phyloP scores from a whole-genome alignment of 1,140 invertebrate species.

The Ceratina australensis region DNA sequence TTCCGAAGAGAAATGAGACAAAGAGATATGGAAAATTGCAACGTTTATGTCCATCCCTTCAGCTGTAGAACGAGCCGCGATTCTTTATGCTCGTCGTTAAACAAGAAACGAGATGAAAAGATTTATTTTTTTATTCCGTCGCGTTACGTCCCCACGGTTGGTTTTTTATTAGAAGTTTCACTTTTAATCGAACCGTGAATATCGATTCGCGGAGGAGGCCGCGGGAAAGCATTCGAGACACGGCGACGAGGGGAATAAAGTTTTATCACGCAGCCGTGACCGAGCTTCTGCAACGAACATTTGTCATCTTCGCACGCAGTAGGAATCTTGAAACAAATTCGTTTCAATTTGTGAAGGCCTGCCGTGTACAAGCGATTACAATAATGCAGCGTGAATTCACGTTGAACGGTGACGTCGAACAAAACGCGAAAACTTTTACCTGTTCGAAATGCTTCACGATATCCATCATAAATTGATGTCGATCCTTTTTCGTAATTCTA shows the following conservation, averaged over 20 bases:
- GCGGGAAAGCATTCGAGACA: background rate
- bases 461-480: background rate
- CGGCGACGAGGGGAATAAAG: slow-evolving; percentile 1
- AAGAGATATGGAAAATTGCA: background rate
- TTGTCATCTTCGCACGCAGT: background rate
- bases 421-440: too few species aligned
- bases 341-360: background rate
- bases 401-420: too few species aligned
- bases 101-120: background rate
- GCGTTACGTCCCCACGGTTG: background rate
- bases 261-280: background rate
- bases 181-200: slow-evolving; percentile 13
- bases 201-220: background rate
- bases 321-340: slow-evolving; percentile 9
- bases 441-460: too few species aligned
- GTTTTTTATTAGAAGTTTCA: background rate
- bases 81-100: background rate
- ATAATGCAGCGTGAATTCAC: background rate
- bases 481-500: background rate
- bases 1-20: background rate
- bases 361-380: background rate
- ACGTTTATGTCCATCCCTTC: background rate
- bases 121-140: background rate
- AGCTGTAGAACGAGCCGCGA: background rate
- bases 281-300: slow-evolving; percentile 9